phyloP scores from a whole-genome alignment of 2,113 vertebrate species.

The Myiopsitta monachus region DNA sequence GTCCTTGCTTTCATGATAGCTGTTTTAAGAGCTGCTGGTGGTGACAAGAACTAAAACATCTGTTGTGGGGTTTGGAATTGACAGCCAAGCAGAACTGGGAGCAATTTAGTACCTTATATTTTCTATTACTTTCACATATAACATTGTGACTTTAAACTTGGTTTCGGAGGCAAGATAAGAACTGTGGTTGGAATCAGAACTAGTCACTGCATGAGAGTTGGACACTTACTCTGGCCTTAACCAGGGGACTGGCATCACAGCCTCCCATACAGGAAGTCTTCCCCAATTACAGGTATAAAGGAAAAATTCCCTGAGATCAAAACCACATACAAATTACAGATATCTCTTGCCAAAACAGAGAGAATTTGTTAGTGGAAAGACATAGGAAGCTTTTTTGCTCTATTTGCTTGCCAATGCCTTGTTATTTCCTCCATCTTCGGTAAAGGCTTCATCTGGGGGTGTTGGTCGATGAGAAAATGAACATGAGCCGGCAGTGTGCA shows the following conservation, averaged over 20 bases:
- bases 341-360: neutral
- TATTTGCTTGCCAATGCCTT: neutral
- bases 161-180: neutral
- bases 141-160: slow-evolving; percentile 16
- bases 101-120: neutral
- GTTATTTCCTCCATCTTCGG: slow-evolving; percentile 2
- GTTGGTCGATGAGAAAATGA: too few species aligned
- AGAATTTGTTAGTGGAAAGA: neutral
- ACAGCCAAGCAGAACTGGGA: neutral
- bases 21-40: neutral
- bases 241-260: neutral
- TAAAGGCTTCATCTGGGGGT: neutral
- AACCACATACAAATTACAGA: neutral
- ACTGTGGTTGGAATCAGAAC: neutral
- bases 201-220: neutral
- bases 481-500: too few species aligned
- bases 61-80: neutral
- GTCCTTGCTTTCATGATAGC: neutral
- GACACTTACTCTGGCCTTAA: neutral
- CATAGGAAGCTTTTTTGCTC: neutral
- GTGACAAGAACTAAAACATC: neutral
- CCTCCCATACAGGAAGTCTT: neutral
- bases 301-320: slow-evolving; percentile 10
- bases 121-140: neutral
- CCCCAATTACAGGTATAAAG: neutral